Conservation (phyloP, 2,113 vertebrate genomes). For the Phylloscopus trochilus region DNA sequence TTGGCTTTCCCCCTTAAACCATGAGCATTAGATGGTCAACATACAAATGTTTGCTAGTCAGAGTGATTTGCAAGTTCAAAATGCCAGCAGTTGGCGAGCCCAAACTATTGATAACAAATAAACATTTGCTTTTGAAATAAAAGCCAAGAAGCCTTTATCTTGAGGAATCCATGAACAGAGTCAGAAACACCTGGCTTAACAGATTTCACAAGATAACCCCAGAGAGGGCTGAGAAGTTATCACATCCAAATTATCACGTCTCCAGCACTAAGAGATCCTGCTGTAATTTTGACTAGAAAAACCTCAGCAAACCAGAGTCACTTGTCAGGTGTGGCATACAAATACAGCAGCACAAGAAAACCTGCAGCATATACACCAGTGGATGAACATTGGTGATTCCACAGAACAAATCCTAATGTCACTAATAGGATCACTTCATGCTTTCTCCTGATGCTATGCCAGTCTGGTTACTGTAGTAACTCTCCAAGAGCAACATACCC, state of each 20-base stretch:
- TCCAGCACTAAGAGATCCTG: background rate
- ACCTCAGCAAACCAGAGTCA: background rate
- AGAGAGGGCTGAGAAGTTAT: background rate
- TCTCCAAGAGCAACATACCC: background rate
- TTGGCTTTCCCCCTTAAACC: conserved; percentile 58
- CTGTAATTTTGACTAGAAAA: background rate
- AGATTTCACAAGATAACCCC: background rate
- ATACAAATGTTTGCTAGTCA: conserved; percentile 7
- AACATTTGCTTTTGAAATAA: background rate
- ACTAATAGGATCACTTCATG: background rate
- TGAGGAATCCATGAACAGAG: conserved; percentile 8
- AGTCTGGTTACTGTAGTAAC: background rate
- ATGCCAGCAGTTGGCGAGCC: background rate
- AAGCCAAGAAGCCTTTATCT: background rate
- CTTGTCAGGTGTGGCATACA: background rate
- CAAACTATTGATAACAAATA: conserved; percentile 21
- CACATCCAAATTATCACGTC: background rate
- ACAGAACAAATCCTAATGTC: background rate
- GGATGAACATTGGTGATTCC: background rate
- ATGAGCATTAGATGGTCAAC: conserved; percentile 10
- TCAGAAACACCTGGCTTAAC: background rate
- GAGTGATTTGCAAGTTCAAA: conserved; percentile 12
- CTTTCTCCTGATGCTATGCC: background rate
- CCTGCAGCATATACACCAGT: background rate
- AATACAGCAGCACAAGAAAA: background rate